These are phyloP conservation scores for Rhadina sibilatrix DNA, from an alignment of 2,113 vertebrate species.

Conservation along the genomic window DNA sequence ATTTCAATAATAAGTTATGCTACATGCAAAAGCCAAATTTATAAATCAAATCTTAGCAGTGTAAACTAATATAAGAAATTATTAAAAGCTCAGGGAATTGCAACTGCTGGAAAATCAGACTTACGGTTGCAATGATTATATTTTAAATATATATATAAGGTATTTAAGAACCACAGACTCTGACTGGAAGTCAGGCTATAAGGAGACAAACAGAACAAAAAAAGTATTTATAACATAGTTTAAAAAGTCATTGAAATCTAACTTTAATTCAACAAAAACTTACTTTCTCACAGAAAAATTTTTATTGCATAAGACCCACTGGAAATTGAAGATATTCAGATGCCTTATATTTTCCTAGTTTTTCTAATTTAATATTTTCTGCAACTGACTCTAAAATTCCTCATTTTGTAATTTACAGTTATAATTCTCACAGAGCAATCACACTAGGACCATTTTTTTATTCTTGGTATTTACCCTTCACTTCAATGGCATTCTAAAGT, in stretches of 20 bases:
- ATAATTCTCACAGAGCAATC: not conserved
- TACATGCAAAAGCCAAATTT: not conserved
- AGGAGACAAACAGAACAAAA: not conserved
- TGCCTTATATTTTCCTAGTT: not conserved
- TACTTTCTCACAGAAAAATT: not conserved
- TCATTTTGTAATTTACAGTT: not conserved
- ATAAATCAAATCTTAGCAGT: not conserved
- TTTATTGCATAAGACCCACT: not conserved
- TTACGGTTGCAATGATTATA: not conserved
- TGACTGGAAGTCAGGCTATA: not conserved
- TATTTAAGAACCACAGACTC: not conserved
- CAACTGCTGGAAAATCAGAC: not conserved
- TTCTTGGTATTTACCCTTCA: not conserved
- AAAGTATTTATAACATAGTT: not conserved
- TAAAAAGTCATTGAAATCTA: not conserved
- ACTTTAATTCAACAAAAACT: not conserved
- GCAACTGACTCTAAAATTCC: not conserved
- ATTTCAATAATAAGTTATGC: not conserved
- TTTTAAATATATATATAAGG: not conserved
- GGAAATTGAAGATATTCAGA: not conserved
- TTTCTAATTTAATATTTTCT: not conserved
- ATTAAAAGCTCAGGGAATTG: not conserved
- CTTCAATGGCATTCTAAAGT: not conserved
- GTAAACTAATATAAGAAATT: not conserved
- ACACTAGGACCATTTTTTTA: not conserved